Base-by-base conservation (phyloP, 37 sponge, comb jelly and placozoan genomes). In the Ianthella basta region DNA sequence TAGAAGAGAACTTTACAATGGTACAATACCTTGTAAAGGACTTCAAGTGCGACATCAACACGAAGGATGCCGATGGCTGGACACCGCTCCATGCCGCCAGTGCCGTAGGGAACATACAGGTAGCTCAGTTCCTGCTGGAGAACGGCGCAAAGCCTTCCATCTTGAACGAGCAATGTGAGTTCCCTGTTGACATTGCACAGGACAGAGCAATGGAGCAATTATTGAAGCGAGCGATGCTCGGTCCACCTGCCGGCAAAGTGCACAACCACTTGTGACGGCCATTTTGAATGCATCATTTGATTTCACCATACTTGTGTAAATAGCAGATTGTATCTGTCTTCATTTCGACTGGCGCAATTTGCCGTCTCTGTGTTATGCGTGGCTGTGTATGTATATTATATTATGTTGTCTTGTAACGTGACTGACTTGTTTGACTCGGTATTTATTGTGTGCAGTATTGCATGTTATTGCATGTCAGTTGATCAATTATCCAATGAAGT, bases 61-160 rank as follows among this genome's bases (percentile, higher is more conserved):
- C 86, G 8, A 65, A 86, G 33, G 95, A 95, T 74, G 80, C 33
- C 15, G 95, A 95, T 74, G 95, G 95, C 18, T 95, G 92, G 92
- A 88, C 92, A 0, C 95, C 95, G 0, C 83, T 95, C 0, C 95
- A 95, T 72, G 95, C 95, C 41, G 95, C 95, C 18, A 92, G 92
- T 90, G 95, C 95, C 8, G 92, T 95, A 0, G 95, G 95, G 0
- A 88, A 83, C 86, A 85, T 95, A 25, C 63, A 87, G 40, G 92
- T 90, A 20, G 95, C 95, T 55, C 92, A 95, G 81, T 95, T 95
- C 60, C 81, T 95, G 6, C 84, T 95, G 24, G 95, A 95, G 32
- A 89, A 66, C 68, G 95, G 92, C 15, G 95, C 95, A 38, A 89
- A 92, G 50, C 83, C 95, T 15, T 95, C 95, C 21, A 41, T 85